Evolutionary conservation across 2,113 vertebrate genomes (phyloP).

Genomic region (Aptenodytes forsteri): DNA sequence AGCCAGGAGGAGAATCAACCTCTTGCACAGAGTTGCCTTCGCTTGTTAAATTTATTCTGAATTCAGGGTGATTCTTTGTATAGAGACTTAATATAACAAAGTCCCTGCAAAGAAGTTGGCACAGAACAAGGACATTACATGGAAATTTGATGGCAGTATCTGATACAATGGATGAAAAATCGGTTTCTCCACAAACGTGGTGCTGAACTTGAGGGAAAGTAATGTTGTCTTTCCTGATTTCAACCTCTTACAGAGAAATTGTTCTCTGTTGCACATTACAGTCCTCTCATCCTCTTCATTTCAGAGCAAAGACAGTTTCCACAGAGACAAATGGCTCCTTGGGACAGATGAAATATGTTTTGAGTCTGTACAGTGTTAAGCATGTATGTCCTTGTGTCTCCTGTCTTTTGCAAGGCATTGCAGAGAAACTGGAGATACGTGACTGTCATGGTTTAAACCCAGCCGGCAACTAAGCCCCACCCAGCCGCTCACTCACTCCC

Average conservation of each 20-base stretch:
- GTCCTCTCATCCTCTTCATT: neutral
- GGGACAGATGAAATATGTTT: neutral
- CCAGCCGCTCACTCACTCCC: too few species aligned
- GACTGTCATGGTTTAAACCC: too few species aligned
- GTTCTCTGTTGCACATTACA: neutral
- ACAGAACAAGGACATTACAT: neutral
- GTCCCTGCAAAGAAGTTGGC: neutral
- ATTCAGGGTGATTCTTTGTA: neutral
- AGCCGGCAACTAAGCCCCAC: too few species aligned
- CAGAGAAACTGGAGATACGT: neutral
- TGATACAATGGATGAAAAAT: constrained; percentile 5
- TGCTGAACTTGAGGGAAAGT: neutral
- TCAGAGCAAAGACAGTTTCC: neutral
- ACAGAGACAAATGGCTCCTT: neutral
- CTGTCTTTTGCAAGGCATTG: neutral
- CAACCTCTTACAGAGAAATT: neutral
- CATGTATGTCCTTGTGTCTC: neutral
- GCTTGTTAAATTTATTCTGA: neutral
- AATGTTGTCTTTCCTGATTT: neutral
- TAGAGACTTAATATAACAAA: neutral
- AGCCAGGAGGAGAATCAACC: neutral
- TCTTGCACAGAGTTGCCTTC: neutral
- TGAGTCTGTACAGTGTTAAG: neutral
- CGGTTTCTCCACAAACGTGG: neutral
- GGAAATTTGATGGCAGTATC: neutral